A percentile compares a stretch with the other conserved stretches of the same genome.
Evolutionary conservation across 1,140 invertebrate genomes (phyloP).

Genomic region (Bactericera cockerelli): DNA sequence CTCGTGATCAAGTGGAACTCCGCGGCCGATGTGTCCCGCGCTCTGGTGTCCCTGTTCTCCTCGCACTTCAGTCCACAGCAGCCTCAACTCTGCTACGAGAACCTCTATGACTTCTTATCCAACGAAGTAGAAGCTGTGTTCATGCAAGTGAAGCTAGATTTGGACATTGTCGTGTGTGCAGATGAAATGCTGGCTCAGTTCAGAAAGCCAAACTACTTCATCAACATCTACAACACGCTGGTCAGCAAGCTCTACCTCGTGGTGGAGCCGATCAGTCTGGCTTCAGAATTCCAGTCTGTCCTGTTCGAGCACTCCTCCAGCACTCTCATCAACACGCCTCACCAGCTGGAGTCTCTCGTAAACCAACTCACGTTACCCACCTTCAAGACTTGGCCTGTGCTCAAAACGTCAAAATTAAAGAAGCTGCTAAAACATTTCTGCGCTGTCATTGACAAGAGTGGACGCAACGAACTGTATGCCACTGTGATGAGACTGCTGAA

Average conservation of each 20-base stretch:
- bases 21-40: neutral
- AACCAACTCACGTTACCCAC: neutral
- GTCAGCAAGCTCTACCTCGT: neutral
- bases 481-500: neutral
- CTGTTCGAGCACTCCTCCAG: neutral
- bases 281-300: neutral
- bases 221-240: neutral
- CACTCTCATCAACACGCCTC: neutral
- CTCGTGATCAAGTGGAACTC: neutral
- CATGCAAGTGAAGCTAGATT: neutral
- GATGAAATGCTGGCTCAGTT: conserved; percentile 1
- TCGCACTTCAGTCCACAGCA: neutral
- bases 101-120: neutral
- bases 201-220: neutral
- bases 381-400: neutral
- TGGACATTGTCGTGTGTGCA: neutral
- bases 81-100: neutral
- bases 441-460: neutral
- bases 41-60: neutral
- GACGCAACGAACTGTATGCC: neutral
- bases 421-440: conserved; percentile 1
- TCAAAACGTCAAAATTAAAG: neutral
- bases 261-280: neutral
- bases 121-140: neutral
- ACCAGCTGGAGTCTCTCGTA: neutral